Evolutionary conservation across 1,140 invertebrate genomes (phyloP).

Genomic region (Danaus melanippus): DNA sequence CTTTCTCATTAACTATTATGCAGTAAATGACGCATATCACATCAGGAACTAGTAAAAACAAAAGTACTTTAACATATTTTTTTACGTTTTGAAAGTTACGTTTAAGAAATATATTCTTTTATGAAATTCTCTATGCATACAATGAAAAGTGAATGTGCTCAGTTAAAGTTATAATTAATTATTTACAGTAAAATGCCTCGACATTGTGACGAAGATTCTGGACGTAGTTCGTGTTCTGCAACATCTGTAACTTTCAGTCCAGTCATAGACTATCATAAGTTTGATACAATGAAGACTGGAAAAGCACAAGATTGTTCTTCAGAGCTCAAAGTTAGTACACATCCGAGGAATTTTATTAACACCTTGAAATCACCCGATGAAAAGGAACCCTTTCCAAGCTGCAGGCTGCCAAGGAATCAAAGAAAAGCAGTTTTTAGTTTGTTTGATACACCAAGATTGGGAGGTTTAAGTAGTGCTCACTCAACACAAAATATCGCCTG

Average conservation of each 20-base stretch:
- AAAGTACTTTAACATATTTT: too few species aligned
- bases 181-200: conserved; percentile 48
- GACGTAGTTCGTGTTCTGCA: conserved; percentile 66
- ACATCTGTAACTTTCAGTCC: conserved; percentile 49
- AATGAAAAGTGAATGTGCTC: too few species aligned
- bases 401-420: conserved; percentile 34
- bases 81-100: too few species aligned
- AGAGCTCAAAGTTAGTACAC: conserved; percentile 50
- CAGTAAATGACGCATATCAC: too few species aligned
- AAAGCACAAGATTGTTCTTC: conserved; percentile 30
- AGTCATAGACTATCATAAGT: conserved; percentile 36
- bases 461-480: conserved; percentile 66
- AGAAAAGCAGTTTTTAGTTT: conserved; percentile 48
- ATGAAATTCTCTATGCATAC: too few species aligned
- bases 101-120: too few species aligned
- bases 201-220: conserved; percentile 64
- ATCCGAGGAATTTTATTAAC: conserved; percentile 53
- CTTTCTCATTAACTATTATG: too few species aligned
- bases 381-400: conserved; percentile 61
- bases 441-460: conserved; percentile 52
- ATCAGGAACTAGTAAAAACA: too few species aligned
- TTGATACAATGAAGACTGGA: conserved; percentile 19
- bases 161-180: conserved; percentile 3
- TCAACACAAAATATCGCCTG: conserved; percentile 63
- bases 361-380: conserved; percentile 63